Evolutionary conservation across 2,113 vertebrate species (phyloP).

Genomic region (Fulmarus glacialis): DNA sequence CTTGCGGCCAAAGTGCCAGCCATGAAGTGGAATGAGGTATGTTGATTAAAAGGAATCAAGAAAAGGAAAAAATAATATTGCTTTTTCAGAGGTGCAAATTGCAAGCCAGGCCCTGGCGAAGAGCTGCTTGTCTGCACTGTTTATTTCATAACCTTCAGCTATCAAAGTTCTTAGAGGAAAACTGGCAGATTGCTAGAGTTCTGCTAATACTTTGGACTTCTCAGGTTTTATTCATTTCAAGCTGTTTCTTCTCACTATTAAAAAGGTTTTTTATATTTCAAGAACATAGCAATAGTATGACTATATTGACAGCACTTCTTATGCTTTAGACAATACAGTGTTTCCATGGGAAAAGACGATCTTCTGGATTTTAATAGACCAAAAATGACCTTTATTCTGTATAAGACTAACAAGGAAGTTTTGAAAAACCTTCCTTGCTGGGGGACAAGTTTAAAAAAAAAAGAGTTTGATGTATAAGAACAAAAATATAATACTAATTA

Average conservation of each 20-base stretch:
- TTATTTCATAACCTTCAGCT: slow-evolving; percentile 10
- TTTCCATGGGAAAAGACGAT: background rate
- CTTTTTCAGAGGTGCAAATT: slow-evolving; percentile 25
- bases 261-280: background rate
- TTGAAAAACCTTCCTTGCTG: background rate
- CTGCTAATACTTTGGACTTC: background rate
- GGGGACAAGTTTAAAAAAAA: background rate
- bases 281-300: background rate
- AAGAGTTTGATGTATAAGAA: background rate
- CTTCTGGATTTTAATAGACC: background rate
- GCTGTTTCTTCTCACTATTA: background rate
- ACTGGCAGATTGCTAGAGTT: background rate
- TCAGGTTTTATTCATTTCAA: background rate
- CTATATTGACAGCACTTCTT: background rate
- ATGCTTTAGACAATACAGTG: background rate
- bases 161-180: background rate
- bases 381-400: background rate
- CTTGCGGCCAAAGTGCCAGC: background rate
- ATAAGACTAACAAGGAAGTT: background rate
- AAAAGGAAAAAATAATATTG: background rate
- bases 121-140: background rate
- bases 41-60: background rate
- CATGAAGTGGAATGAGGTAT: background rate
- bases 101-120: background rate
- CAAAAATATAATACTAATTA: background rate